phyloP scores from a whole-genome alignment of 2,113 vertebrate genomes.

The Lethenteron camtschaticum region DNA sequence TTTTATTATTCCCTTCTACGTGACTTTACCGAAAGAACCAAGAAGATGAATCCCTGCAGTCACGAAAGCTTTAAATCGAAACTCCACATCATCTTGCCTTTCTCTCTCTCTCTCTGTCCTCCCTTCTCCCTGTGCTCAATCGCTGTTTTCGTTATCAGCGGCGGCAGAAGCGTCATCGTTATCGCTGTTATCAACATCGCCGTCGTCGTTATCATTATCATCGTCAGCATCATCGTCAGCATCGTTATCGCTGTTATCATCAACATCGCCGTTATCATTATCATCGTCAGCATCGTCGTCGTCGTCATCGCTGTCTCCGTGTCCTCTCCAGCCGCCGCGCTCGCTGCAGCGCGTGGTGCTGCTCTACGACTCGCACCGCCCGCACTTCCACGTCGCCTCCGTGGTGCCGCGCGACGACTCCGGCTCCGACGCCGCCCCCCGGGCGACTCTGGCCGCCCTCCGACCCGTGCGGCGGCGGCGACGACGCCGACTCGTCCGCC shows the following conservation, averaged over 20 bases:
- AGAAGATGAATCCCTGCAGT: too few species aligned
- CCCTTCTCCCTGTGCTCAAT: too few species aligned
- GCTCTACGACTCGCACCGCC: constrained; percentile 89
- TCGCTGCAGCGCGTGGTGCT: constrained; percentile 70
- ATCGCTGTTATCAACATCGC: neutral
- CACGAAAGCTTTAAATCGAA: neutral
- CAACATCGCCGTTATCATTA: constrained; percentile 9
- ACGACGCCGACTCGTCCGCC: too few species aligned
- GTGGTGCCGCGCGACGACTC: constrained; percentile 16
- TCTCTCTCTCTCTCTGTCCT: too few species aligned
- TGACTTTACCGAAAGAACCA: too few species aligned
- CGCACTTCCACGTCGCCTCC: constrained; percentile 74
- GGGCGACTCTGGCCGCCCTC: too few species aligned
- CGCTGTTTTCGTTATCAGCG: neutral
- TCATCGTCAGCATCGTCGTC: neutral
- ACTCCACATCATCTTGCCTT: neutral
- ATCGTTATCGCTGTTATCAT: neutral
- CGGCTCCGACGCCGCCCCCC: too few species aligned
- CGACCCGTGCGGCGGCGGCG: too few species aligned
- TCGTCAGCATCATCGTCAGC: neutral
- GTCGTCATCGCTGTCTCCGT: constrained; percentile 13
- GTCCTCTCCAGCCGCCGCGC: constrained; percentile 47
- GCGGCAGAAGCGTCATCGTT: neutral
- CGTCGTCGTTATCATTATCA: neutral
- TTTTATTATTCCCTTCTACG: too few species aligned